Conservation (phyloP, 2,797 vertebrate species). For the Phalanger gymnotis region DNA sequence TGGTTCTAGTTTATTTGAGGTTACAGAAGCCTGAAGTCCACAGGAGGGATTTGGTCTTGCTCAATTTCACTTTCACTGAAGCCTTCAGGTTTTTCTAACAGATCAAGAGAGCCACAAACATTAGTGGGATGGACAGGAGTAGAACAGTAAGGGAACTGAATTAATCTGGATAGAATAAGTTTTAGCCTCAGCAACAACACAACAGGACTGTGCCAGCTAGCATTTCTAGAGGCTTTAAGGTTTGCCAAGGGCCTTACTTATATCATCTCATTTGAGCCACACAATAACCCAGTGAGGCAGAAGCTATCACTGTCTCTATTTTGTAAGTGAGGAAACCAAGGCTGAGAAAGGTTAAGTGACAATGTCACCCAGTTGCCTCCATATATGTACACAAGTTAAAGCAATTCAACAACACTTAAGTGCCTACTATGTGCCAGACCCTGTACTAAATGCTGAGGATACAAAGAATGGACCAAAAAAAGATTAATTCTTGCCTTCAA, state of each 20-base stretch:
- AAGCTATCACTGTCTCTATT: not conserved
- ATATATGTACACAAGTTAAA: not conserved
- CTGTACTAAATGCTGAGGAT: not conserved
- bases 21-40: constrained; percentile 27
- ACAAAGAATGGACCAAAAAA: not conserved
- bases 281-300: not conserved
- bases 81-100: constrained; percentile 40
- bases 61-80: constrained; percentile 34
- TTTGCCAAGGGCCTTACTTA: not conserved
- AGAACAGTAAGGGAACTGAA: not conserved
- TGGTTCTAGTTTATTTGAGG: constrained; percentile 42
- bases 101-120: constrained; percentile 22
- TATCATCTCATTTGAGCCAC: not conserved
- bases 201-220: not conserved
- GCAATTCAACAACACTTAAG: not conserved
- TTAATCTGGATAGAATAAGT: not conserved
- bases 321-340: not conserved
- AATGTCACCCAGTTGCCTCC: not conserved
- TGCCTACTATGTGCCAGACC: not conserved
- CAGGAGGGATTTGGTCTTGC: not conserved
- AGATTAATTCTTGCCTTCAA: not conserved
- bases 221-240: not conserved
- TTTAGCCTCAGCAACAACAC: not conserved
- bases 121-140: not conserved
- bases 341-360: not conserved